Evolutionary conservation across 2,888 invertebrate genomes (phyloP).

Genomic region (Saturnia japonica): DNA sequence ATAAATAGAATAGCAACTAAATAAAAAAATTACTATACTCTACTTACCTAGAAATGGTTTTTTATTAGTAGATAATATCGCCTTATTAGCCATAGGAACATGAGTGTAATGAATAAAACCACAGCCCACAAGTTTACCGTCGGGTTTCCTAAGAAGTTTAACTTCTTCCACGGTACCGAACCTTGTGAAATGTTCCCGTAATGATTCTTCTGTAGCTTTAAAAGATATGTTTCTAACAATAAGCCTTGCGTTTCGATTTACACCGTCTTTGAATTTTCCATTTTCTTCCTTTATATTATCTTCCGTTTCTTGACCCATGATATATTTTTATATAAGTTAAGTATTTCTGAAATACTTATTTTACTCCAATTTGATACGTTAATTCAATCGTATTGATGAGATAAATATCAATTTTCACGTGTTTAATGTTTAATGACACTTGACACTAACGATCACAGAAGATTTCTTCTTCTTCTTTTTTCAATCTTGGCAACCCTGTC

Average conservation of each 20-base stretch:
- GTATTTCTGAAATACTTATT: not conserved
- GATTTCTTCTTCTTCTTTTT: too few relatives aligned
- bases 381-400: slow-evolving; percentile 16
- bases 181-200: slow-evolving; percentile 86
- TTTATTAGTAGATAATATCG: slow-evolving; percentile 86
- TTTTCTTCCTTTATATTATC: slow-evolving; percentile 43
- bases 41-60: slow-evolving; percentile 82
- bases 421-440: too few relatives aligned
- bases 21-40: not conserved
- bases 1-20: not conserved
- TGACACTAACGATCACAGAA: too few relatives aligned
- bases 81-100: slow-evolving; percentile 90
- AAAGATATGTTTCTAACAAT: slow-evolving; percentile 86
- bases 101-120: slow-evolving; percentile 93
- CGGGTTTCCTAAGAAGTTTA: slow-evolving; percentile 86
- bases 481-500: too few relatives aligned
- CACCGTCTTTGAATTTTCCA: slow-evolving; percentile 53
- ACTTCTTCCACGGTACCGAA: slow-evolving; percentile 90
- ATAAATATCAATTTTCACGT: too few relatives aligned
- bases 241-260: slow-evolving; percentile 80
- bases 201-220: slow-evolving; percentile 86
- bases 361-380: not conserved
- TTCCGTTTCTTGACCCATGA: slow-evolving; percentile 36
- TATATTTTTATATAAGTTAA: slow-evolving; percentile 15
- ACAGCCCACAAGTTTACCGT: slow-evolving; percentile 91